Percentiles rank a stretch among this genome's conserved stretches.
These are phyloP conservation scores for Drosophila phalerata DNA, from an alignment of 2,888 invertebrate species.

Conservation along the genomic window DNA sequence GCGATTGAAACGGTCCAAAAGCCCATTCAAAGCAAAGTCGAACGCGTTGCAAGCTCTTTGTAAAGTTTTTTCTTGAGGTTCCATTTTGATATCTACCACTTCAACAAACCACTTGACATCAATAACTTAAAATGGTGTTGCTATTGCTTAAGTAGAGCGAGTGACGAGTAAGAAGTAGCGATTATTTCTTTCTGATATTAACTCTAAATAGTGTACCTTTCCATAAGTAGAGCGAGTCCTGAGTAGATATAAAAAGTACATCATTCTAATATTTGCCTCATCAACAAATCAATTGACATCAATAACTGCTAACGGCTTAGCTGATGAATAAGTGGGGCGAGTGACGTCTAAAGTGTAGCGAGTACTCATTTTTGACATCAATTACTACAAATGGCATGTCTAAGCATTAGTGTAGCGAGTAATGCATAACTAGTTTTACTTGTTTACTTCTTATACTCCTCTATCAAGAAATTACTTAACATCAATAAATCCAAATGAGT, in stretches of 20 bases:
- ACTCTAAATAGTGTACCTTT: too few relatives aligned
- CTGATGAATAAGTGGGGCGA: conserved; percentile 4
- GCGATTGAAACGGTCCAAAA: conserved; percentile 1
- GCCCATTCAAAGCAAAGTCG: conserved; percentile 18
- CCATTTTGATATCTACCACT: conserved; percentile 11
- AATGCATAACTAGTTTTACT: too few relatives aligned
- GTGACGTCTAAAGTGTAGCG: not conserved
- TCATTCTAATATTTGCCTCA: not conserved
- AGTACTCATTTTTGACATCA: conserved; percentile 34
- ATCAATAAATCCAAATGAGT: conserved; percentile 23
- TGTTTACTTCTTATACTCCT: too few relatives aligned
- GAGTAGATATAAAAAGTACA: too few relatives aligned
- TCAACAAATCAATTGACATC: conserved; percentile 39
- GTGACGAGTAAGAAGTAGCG: not conserved
- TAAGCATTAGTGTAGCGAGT: too few relatives aligned
- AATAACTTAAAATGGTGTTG: conserved; percentile 12
- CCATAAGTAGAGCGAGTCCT: too few relatives aligned
- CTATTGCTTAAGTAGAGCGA: conserved; percentile 2
- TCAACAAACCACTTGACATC: conserved; percentile 41
- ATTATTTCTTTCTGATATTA: not conserved
- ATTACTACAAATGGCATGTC: conserved; percentile 9
- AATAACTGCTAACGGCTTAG: conserved; percentile 8
- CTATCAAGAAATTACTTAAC: conserved; percentile 29
- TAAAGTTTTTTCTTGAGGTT: conserved; percentile 6
- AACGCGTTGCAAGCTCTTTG: conserved; percentile 3